phyloP scores from a whole-genome alignment of 1,140 invertebrate genomes.

The Nephila pilipes region DNA sequence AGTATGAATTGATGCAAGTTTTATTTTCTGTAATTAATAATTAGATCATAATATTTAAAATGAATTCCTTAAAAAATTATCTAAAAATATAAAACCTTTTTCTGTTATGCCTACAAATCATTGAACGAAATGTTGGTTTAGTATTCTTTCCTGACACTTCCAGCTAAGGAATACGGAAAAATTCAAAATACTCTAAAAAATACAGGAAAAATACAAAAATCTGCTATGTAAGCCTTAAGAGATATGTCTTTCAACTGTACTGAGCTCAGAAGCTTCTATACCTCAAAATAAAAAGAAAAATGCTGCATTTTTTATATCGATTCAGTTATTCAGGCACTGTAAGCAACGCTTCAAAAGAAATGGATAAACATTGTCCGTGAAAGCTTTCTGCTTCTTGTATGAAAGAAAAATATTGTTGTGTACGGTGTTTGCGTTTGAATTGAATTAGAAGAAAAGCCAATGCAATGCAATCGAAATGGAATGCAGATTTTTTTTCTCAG shows the following conservation, averaged over 20 bases:
- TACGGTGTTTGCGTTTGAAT: not conserved
- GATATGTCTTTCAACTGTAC: not conserved
- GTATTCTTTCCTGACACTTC: not conserved
- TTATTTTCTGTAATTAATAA: too few species aligned
- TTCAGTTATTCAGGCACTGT: conserved; percentile 7
- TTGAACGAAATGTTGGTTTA: not conserved
- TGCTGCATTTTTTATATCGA: conserved; percentile 8
- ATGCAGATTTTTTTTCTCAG: not conserved
- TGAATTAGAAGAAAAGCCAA: not conserved
- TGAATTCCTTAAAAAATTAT: too few species aligned
- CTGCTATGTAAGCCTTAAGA: not conserved
- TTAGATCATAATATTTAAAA: too few species aligned
- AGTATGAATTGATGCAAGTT: too few species aligned
- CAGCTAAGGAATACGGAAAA: not conserved
- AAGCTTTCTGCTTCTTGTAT: not conserved
- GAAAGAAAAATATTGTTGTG: not conserved
- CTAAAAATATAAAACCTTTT: not conserved
- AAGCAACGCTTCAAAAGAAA: not conserved
- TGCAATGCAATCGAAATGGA: not conserved
- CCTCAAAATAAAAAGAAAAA: not conserved
- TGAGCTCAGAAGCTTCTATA: not conserved
- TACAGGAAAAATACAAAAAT: not conserved
- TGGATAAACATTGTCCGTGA: conserved; percentile 9
- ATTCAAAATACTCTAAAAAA: not conserved
- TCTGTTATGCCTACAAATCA: not conserved